phyloP scores from a whole-genome alignment of 2,888 invertebrate species.

The Hecatera dysodea region DNA sequence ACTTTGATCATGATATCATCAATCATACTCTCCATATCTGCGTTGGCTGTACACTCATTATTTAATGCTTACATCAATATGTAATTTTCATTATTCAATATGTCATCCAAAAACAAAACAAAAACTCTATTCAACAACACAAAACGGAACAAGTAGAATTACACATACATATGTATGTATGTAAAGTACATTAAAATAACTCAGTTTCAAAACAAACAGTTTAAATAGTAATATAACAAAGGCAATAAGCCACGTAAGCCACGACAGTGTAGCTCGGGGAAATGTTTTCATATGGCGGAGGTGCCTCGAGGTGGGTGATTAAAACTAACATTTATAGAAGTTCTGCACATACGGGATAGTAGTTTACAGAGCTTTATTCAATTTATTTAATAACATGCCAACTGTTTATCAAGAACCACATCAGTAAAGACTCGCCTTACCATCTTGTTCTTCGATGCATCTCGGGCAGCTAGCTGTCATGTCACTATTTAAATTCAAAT shows the following conservation, averaged over 20 bases:
- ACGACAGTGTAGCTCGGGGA: conserved; percentile 63
- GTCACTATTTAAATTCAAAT: no score
- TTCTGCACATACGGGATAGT: conserved; percentile 44
- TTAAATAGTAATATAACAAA: conserved; percentile 64
- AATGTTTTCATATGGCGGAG: conserved; percentile 66
- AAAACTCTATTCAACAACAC: conserved; percentile 9
- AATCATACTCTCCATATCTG: no score
- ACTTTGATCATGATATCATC: no score
- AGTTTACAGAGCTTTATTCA: conserved; percentile 22
- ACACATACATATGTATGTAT: conserved; percentile 4
- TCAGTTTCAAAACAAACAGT: conserved; percentile 42
- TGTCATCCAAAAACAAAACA: no score
- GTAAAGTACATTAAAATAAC: conserved; percentile 46
- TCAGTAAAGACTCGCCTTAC: no score
- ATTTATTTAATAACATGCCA: not conserved
- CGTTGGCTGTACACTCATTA: no score
- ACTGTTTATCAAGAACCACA: no score
- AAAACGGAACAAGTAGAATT: conserved; percentile 16
- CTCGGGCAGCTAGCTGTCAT: no score
- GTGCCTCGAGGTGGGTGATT: conserved; percentile 71
- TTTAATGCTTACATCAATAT: no score
- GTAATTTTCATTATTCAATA: no score
- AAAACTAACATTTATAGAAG: conserved; percentile 72
- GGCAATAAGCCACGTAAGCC: conserved; percentile 66
- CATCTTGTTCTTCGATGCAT: no score